Percentiles rank a stretch among this genome's conserved stretches.
Conservation (phyloP, 2,113 vertebrate genomes). For the Haemorhous mexicanus region DNA sequence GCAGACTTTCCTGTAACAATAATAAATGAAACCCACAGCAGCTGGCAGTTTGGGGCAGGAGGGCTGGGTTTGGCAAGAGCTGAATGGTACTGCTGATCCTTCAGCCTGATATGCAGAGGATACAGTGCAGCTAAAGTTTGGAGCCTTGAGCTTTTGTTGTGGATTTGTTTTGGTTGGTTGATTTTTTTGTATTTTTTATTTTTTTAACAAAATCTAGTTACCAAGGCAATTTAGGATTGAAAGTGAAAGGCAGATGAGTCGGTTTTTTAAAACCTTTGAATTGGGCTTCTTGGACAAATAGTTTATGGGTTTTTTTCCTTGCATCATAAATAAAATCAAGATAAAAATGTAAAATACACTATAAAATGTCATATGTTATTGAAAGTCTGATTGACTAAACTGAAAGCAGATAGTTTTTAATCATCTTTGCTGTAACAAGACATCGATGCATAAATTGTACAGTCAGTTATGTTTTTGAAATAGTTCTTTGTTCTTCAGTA, state of each 20-base stretch:
- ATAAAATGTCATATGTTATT: neutral
- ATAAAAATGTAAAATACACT: neutral
- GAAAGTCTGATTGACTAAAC: neutral
- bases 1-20: neutral
- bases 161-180: neutral
- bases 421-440: neutral
- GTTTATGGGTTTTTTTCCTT: neutral
- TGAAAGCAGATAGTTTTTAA: neutral
- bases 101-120: neutral
- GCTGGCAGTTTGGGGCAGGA: neutral
- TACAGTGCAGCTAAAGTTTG: slow-evolving; percentile 56
- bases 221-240: slow-evolving; percentile 70
- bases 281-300: neutral
- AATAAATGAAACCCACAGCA: neutral
- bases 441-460: neutral
- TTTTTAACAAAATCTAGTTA: slow-evolving; percentile 55
- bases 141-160: neutral
- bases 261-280: neutral
- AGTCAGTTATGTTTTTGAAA: neutral
- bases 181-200: neutral
- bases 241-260: slow-evolving; percentile 58
- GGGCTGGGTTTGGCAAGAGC: neutral
- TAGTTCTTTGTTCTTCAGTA: neutral
- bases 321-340: neutral
- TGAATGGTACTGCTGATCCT: neutral